Conservation (phyloP, 35 echinoderm and acorn worm species). For the Holothuria glaberrima region DNA sequence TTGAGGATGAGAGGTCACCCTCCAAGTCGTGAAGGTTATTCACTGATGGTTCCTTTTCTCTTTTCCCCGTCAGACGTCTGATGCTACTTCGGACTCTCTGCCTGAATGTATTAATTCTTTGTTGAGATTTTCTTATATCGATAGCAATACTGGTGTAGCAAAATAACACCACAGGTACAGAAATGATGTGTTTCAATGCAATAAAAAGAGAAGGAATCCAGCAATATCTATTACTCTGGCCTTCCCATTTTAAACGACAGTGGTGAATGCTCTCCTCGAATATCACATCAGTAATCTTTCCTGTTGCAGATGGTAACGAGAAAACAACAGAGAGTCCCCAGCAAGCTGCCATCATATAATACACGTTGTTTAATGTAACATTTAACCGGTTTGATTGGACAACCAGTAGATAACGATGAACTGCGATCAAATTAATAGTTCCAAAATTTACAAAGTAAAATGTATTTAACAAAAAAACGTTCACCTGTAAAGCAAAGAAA, state of each 20-base stretch:
- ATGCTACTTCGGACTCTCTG: conserved; percentile 40
- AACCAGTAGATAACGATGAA: conserved; percentile 51
- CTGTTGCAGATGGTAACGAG: conserved; percentile 16
- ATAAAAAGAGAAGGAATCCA: neutral
- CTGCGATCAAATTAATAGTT: conserved; percentile 7
- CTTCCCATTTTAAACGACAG: conserved; percentile 8
- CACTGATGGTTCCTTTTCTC: neutral
- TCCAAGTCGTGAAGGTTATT: too few species aligned
- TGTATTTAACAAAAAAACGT: neutral
- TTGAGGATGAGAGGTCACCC: neutral
- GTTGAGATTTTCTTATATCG: conserved; percentile 15
- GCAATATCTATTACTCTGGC: neutral
- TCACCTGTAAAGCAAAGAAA: neutral
- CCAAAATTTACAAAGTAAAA: conserved; percentile 39
- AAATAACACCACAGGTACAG: conserved; percentile 6
- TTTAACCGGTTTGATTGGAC: conserved; percentile 41
- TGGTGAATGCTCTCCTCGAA: neutral
- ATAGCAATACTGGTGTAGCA: conserved; percentile 39
- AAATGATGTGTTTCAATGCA: neutral
- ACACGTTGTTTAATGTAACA: neutral
- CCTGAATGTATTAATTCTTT: neutral
- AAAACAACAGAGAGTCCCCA: neutral
- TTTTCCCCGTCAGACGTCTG: neutral
- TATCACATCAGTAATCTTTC: neutral
- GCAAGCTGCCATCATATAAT: conserved; percentile 17